phyloP scores from a whole-genome alignment of 2,888 invertebrate genomes.

The Hedychridium roseum region DNA sequence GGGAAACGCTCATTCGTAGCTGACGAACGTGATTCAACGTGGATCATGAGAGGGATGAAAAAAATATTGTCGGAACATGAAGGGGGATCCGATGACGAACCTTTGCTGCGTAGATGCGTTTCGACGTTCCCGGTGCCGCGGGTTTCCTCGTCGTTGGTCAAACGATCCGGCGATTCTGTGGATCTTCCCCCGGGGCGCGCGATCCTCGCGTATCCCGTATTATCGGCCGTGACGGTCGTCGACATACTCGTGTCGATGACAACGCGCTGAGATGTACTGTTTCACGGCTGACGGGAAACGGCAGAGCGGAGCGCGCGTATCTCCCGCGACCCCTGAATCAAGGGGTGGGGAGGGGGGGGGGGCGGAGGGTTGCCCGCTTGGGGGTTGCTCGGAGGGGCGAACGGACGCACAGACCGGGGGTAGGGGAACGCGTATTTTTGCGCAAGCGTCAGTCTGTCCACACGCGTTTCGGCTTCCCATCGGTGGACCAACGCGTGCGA shows the following conservation, averaged over 20 bases:
- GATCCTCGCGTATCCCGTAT: conserved; percentile 21
- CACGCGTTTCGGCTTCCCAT: background rate
- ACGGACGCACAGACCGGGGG: no score
- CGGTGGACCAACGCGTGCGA: background rate
- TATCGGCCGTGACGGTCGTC: conserved; percentile 26
- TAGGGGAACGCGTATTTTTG: no score
- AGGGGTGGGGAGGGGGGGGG: conserved; percentile 51
- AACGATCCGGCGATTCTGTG: conserved; percentile 1
- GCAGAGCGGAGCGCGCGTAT: conserved; percentile 37
- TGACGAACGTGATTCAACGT: no score
- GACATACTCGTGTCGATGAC: conserved; percentile 26
- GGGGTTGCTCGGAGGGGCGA: conserved; percentile 3
- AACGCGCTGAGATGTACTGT: conserved; percentile 46
- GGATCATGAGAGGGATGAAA: no score
- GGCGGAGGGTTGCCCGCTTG: conserved; percentile 28
- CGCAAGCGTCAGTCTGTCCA: conserved; percentile 38
- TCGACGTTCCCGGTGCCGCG: conserved; percentile 28
- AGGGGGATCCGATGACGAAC: conserved; percentile 34
- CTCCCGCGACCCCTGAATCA: no score
- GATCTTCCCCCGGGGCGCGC: conserved; percentile 5
- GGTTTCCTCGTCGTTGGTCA: background rate
- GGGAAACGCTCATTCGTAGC: no score
- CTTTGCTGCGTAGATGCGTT: conserved; percentile 36
- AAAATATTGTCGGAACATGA: no score
- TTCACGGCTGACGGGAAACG: conserved; percentile 31